Evolutionary conservation across 2,113 vertebrate species (phyloP), one percentile per base, ranked within the genome.

Genomic region (Pionites leucogaster): DNA sequence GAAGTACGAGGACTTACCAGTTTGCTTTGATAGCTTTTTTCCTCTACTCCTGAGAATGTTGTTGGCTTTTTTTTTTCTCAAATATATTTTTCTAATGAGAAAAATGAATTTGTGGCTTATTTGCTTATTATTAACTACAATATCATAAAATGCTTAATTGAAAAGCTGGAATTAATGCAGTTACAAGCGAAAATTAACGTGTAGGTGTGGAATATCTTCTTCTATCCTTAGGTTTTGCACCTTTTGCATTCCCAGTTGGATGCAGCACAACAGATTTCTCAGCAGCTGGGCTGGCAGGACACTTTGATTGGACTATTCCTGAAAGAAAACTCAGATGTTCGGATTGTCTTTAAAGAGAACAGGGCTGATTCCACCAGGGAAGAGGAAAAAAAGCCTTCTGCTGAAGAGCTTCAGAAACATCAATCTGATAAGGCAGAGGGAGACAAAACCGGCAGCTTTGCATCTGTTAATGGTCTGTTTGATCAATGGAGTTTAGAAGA

Each of bases 201-300:
- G 27, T 59, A 35, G 13, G 1, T 69, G 15, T 86, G 75, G 46
- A 11, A 17, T 90, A 28, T 94, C 92, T 85, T 95, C 81, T 62
- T 94, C 62, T 96, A 3, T 96, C 49, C 88, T 59, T 93, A 99
- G 99, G 95, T 99, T 91, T 98, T 99, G 97, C 98, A 99, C 89
- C 98, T 99, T 97, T 97, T 99, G 18, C 98, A 99, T 96, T 98
- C 98, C 64, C 99, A 99, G 18, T 64, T 97, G 87, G 99, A 99
- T n/a, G 99, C 99, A 64, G 99, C 98, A 8, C 90, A 98, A 75
- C 99, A 99, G 95, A 98, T 99, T 91, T 98, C 99, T 37, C 98
- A 97, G 91, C 99, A 99, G 97, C 97, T 98, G 86, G 99, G 99
- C 91, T 99, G 99, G 99, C 99, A 99, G 97, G 99, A 99, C 95